Evolutionary conservation across 2,113 vertebrate genomes (phyloP).

Genomic region (Lepisosteus oculatus): DNA sequence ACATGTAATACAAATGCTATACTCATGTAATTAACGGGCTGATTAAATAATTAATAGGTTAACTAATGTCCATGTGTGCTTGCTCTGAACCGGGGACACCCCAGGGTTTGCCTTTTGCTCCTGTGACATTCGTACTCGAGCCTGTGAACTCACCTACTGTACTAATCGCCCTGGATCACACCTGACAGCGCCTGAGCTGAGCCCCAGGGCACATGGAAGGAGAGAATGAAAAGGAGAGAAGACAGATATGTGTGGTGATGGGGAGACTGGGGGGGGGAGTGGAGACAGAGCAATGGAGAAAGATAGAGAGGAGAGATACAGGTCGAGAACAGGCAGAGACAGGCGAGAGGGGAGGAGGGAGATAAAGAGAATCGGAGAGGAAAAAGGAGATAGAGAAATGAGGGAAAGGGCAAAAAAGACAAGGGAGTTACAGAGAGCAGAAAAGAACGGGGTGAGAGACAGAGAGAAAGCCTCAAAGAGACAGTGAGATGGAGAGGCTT

Average conservation of each 20-base stretch:
- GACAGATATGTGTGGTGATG: neutral
- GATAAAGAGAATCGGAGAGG: slow-evolving; percentile 2
- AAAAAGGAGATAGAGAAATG: neutral
- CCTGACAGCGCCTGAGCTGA: too few relatives aligned
- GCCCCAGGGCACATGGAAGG: too few relatives aligned
- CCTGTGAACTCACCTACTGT: too few relatives aligned
- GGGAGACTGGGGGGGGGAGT: neutral
- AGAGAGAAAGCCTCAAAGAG: slow-evolving; percentile 3
- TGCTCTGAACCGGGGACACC: too few relatives aligned
- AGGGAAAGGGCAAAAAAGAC: slow-evolving; percentile 7
- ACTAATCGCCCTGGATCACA: too few relatives aligned
- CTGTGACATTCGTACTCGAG: too few relatives aligned
- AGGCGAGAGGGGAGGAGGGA: neutral
- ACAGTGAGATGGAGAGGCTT: slow-evolving; percentile 10
- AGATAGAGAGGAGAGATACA: neutral
- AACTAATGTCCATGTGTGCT: too few relatives aligned
- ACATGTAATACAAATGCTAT: too few relatives aligned
- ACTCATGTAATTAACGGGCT: too few relatives aligned
- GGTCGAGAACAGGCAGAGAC: neutral
- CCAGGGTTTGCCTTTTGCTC: too few relatives aligned
- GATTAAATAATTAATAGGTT: too few relatives aligned
- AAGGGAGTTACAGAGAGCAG: neutral
- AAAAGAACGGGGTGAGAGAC: neutral
- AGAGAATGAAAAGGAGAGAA: neutral
- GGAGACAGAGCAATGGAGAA: neutral